Conservation (phyloP, 2,888 invertebrate genomes). For the Agriopis aurantiaria region DNA sequence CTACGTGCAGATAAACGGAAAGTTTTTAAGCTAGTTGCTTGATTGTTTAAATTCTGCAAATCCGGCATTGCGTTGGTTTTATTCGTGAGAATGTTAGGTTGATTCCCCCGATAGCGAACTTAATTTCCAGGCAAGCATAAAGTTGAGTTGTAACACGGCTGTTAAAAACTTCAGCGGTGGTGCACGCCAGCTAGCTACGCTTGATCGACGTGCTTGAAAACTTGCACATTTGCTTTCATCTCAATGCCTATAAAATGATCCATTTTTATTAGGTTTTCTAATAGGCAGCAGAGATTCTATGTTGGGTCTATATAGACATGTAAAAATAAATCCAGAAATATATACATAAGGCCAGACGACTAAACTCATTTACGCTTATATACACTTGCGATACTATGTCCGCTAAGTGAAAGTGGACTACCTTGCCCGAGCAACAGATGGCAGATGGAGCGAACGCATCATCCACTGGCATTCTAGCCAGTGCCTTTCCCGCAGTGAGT, state of each 20-base stretch:
- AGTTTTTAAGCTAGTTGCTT: conserved; percentile 26
- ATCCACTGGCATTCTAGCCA: no score
- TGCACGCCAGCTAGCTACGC: conserved; percentile 69
- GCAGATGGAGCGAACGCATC: no score
- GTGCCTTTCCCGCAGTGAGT: no score
- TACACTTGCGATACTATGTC: no score
- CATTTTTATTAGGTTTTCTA: not conserved
- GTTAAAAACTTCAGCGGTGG: conserved; percentile 70
- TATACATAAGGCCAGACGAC: no score
- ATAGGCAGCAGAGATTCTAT: no score
- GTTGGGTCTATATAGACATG: no score
- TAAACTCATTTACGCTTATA: no score
- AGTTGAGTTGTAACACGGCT: conserved; percentile 69
- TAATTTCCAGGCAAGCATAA: conserved; percentile 58
- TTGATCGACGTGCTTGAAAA: conserved; percentile 55
- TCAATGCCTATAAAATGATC: not conserved
- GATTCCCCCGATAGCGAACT: conserved; percentile 49
- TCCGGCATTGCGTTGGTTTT: conserved; percentile 38
- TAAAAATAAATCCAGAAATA: no score
- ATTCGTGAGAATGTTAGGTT: conserved; percentile 42
- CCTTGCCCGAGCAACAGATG: no score
- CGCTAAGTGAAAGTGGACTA: no score
- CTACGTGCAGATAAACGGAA: conserved; percentile 17
- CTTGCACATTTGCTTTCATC: conserved; percentile 30
- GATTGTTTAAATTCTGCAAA: conserved; percentile 41